These are phyloP conservation scores for Trinectes maculatus DNA, from an alignment of 2,113 vertebrate genomes.

Conservation along the genomic window DNA sequence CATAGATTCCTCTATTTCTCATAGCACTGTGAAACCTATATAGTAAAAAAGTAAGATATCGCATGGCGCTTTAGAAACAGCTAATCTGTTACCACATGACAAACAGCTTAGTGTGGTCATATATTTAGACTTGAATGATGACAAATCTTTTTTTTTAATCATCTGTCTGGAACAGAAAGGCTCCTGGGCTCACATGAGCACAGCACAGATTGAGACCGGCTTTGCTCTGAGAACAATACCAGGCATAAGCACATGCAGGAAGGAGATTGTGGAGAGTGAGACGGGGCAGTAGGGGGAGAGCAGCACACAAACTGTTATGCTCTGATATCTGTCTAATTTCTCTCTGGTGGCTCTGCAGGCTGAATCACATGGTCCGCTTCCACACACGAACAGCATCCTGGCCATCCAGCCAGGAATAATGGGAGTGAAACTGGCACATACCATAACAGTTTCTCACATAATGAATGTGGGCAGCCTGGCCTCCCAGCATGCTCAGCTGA, in stretches of 20 bases:
- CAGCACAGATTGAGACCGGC: slow-evolving; percentile 23
- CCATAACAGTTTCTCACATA: slow-evolving; percentile 32
- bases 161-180: too few relatives aligned
- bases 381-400: neutral
- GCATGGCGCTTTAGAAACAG: too few relatives aligned
- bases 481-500: slow-evolving; percentile 20
- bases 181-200: too few relatives aligned
- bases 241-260: slow-evolving; percentile 39
- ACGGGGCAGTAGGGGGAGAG: neutral
- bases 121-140: too few relatives aligned
- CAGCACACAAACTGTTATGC: neutral
- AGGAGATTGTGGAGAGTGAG: slow-evolving; percentile 12
- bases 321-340: neutral
- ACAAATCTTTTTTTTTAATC: too few relatives aligned
- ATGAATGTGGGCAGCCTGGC: slow-evolving; percentile 38
- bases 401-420: slow-evolving; percentile 25
- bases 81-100: too few relatives aligned
- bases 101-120: too few relatives aligned
- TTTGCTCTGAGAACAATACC: slow-evolving; percentile 47
- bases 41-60: too few relatives aligned
- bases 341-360: neutral
- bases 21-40: too few relatives aligned
- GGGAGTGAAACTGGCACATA: slow-evolving; percentile 24
- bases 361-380: neutral
- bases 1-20: too few relatives aligned